Conservation (phyloP, 2,797 vertebrate species). For the Triplophysa bombifrons region DNA sequence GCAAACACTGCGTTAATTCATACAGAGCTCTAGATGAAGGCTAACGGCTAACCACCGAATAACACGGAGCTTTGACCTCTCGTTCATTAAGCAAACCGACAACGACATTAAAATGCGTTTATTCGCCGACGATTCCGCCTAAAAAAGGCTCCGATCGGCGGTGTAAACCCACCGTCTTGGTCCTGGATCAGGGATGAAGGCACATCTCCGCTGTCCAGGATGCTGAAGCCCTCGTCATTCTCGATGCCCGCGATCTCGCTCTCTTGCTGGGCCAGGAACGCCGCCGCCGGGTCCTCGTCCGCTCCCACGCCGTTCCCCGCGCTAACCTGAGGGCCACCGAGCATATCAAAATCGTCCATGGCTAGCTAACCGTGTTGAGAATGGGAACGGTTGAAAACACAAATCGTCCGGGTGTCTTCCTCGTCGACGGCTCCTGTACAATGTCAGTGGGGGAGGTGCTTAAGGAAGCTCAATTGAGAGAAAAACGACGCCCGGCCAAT, state of each 20-base stretch:
- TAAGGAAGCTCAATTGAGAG: slow-evolving; percentile 31
- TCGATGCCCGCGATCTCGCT: slow-evolving; percentile 95
- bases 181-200: slow-evolving; percentile 75
- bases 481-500: slow-evolving; percentile 66
- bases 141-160: slow-evolving; percentile 28
- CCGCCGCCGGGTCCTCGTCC: slow-evolving; percentile 91
- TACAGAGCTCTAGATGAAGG: not conserved
- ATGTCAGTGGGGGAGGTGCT: slow-evolving; percentile 58
- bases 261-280: slow-evolving; percentile 93
- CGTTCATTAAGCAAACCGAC: not conserved
- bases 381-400: slow-evolving; percentile 10
- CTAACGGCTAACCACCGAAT: slow-evolving; percentile 1
- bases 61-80: not conserved
- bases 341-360: slow-evolving; percentile 84
- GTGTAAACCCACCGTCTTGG: slow-evolving; percentile 43
- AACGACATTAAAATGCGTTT: not conserved
- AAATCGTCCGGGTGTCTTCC: slow-evolving; percentile 52
- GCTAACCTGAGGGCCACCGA: slow-evolving; percentile 69
- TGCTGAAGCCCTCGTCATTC: slow-evolving; percentile 92
- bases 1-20: not conserved
- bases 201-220: slow-evolving; percentile 89
- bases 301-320: slow-evolving; percentile 79
- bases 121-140: not conserved
- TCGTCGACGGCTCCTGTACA: slow-evolving; percentile 47
- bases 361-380: slow-evolving; percentile 3